Base-by-base conservation (phyloP, 2,797 vertebrate species). In the Fistularia commersonii region DNA sequence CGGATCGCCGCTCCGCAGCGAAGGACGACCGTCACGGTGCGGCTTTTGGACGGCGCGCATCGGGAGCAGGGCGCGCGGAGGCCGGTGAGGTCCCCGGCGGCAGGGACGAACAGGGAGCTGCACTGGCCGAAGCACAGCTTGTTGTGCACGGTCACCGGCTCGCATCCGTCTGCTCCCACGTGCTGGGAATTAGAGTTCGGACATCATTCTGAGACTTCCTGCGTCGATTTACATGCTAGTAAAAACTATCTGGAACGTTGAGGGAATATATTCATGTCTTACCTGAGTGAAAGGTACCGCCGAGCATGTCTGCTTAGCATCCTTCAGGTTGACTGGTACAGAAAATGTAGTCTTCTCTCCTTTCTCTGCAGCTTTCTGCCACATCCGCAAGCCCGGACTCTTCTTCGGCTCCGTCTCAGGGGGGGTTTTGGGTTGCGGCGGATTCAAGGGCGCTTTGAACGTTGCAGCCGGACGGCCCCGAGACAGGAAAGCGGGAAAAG, bases 61-160 rank as follows among this genome's bases (percentile, higher is more conserved):
- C 90, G 87, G 45, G 90, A 88, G 82, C 91, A 92, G 11, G 81
- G 80, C n/a, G 61, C 57, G 14, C 51, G 59, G 8, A 40, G 75
- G 37, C 50, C 69, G 1, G 47, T 36, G 13, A 74, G 61, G 39
- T 87, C 88, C 12, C 67, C 85, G 5, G 70, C 83, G 0, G 80
- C 64, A 0, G 90, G 91, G 41, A 92, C 75, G 47, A 89, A 92
- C 71, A 92, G 78, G 35, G 91, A 92, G 76, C 74, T 88, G 87
- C 91, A 91, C 78, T 89, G 88, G 39, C 90, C 90, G 43, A 88
- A 91, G 55, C 91, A 92, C 77, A 92, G 74, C 53, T 86, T 85
- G 78, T 92, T 92, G 78, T 84, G 81, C 44, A 92, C 74, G 0
- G 72, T 85, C 33, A 90, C 75, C 0, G 82, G 52, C 48, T 84